phyloP scores from a whole-genome alignment of 2,113 vertebrate species.

The Cygnus atratus region DNA sequence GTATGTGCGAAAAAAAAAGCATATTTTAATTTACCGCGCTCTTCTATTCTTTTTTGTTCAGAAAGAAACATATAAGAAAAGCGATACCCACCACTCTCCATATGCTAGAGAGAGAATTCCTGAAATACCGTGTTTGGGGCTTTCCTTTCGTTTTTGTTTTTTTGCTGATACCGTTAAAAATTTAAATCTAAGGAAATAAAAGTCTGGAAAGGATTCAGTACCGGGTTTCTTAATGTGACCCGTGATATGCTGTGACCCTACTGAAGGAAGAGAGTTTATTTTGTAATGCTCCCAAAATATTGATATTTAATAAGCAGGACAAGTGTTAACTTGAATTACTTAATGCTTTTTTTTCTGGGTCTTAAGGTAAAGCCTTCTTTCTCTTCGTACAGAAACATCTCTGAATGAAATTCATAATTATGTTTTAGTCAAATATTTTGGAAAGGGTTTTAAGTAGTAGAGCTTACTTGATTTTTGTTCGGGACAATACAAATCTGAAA shows the following conservation, averaged over 20 bases:
- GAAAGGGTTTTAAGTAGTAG: background rate
- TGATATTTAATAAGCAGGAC: background rate
- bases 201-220: background rate
- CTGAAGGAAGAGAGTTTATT: background rate
- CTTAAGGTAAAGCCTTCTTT: background rate
- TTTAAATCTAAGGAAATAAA: slow-evolving; percentile 9
- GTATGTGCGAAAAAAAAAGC: background rate
- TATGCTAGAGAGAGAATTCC: background rate
- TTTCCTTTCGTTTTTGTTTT: background rate
- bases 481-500: background rate
- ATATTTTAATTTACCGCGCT: background rate
- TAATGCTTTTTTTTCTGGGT: background rate
- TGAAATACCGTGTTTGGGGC: background rate
- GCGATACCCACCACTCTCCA: background rate
- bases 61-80: background rate
- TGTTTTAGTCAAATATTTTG: slow-evolving; percentile 28
- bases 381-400: background rate
- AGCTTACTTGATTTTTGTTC: background rate
- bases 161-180: background rate
- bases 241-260: background rate
- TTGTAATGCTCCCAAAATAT: slow-evolving; percentile 16
- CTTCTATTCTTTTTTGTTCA: background rate
- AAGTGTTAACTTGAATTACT: slow-evolving; percentile 3
- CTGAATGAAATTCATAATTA: background rate
- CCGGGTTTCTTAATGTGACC: background rate